Base-by-base conservation (phyloP, 2,113 vertebrate genomes). In the Pleuronectes platessa region DNA sequence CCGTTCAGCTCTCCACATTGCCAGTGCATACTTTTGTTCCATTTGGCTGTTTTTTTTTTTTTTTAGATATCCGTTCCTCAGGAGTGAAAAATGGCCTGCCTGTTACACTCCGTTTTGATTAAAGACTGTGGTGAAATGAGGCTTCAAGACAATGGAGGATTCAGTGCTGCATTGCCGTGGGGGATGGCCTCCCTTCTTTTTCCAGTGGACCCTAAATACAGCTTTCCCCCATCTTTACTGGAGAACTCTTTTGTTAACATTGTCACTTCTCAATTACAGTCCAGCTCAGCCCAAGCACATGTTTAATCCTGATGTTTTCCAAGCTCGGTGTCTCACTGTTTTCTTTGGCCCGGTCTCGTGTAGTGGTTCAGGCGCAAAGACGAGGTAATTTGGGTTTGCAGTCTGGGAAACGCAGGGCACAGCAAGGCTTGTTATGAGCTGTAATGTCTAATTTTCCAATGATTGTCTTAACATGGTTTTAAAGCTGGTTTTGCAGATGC, bases 51-150 rank as follows among this genome's bases (percentile, higher is more conserved):
- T 21, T 31, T 31, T 31, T 49, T 47, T 47, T 13, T 3, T 20
- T 20, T 3, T 20, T 20, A 31, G 42, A 68, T 55, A 49, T 60
- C 26, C 2, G 3, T 64, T 82, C 23, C 76, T 54, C 15, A 74
- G 49, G 47, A 8, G 2, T 69, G 68, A 81, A 81, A 76, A 83
- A 84, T 68, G 55, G n/a, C 26, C 54, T 81, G 68, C 58, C 76
- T 73, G 76, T 86, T 83, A 49, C 56, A 62, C 62, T 83, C 60
- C 6, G 26, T 74, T 69, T 81, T 81, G 81, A 81, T 84, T 86
- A 73, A 86, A 78, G 82, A 76, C 81, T 78, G 26, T 37, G 62
- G 47, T 72, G 70, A 79, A 82, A 76, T 81, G 75, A 85, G 70
- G 72, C 35, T 17, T 58, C 1, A 60, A 68, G 61, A 82, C 83